A percentile compares a stretch with the other conserved stretches of the same genome.
phyloP scores from a whole-genome alignment of 2,113 vertebrate genomes.

The Takifugu bimaculatus region DNA sequence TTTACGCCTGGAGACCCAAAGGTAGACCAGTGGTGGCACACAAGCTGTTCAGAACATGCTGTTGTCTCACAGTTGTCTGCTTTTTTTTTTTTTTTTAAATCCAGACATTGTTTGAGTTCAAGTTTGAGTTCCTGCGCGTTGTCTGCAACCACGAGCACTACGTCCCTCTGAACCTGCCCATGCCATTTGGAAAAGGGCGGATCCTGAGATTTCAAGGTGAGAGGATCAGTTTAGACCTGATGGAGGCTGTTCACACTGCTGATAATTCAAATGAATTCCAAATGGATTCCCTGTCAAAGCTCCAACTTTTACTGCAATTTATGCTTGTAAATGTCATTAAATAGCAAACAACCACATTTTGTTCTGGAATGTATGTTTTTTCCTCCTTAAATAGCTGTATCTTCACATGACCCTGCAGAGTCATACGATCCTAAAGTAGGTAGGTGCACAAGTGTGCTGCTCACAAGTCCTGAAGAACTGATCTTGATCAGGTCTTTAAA shows the following conservation, averaged over 20 bases:
- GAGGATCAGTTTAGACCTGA: slow-evolving; percentile 1
- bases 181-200: slow-evolving; percentile 94
- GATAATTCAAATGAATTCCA: too few relatives aligned
- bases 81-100: slow-evolving; percentile 44
- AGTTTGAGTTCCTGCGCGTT: slow-evolving; percentile 96
- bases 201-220: slow-evolving; percentile 97
- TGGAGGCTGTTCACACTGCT: too few relatives aligned
- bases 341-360: background rate
- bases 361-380: slow-evolving; percentile 48
- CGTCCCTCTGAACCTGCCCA: slow-evolving; percentile 95
- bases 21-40: slow-evolving; percentile 66
- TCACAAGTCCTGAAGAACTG: slow-evolving; percentile 36
- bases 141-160: slow-evolving; percentile 97
- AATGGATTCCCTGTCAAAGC: too few relatives aligned
- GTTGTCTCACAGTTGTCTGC: background rate
- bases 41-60: background rate
- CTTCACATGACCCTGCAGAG: slow-evolving; percentile 66
- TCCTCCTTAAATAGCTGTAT: slow-evolving; percentile 73
- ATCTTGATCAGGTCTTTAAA: slow-evolving; percentile 17
- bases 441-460: slow-evolving; percentile 67
- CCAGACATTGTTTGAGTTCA: slow-evolving; percentile 95
- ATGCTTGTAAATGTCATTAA: too few relatives aligned
- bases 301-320: too few relatives aligned
- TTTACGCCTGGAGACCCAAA: slow-evolving; percentile 94
- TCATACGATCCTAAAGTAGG: slow-evolving; percentile 71